A percentile compares a stretch with the other conserved stretches of the same genome.
Conservation (phyloP, 2,888 invertebrate species). For the Stegophylla sp. region DNA sequence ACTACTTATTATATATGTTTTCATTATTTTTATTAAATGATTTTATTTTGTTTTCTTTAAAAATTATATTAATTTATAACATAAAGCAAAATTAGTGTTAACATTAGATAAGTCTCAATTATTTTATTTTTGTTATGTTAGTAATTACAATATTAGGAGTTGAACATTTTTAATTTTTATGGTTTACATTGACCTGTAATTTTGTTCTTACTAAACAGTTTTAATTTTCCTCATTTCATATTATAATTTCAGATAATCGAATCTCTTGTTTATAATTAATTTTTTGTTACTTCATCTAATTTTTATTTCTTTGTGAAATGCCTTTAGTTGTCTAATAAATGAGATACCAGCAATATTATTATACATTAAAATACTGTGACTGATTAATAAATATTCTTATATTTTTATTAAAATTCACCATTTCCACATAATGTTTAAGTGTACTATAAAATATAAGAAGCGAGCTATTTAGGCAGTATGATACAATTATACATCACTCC, state of each 20-base stretch:
- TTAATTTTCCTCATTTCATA: slow-evolving; percentile 9
- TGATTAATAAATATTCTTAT: too few species aligned
- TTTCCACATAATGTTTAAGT: too few species aligned
- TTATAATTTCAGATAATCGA: slow-evolving; percentile 27
- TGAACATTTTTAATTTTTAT: background rate
- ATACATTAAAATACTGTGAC: background rate
- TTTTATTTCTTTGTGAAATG: slow-evolving; percentile 9
- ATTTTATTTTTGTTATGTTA: slow-evolving; percentile 26
- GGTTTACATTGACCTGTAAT: background rate
- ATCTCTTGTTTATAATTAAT: slow-evolving; percentile 45
- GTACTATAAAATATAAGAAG: too few species aligned
- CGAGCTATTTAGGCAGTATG: too few species aligned
- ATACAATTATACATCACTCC: too few species aligned
- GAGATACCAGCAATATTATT: background rate
- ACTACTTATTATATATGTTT: background rate
- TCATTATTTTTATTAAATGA: slow-evolving; percentile 9
- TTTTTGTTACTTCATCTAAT: slow-evolving; percentile 2
- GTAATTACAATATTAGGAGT: slow-evolving; percentile 20
- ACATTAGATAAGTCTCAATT: slow-evolving; percentile 21
- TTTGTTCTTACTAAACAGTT: slow-evolving; percentile 27
- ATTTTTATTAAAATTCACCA: too few species aligned
- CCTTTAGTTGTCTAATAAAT: slow-evolving; percentile 18
- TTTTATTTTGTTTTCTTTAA: slow-evolving; percentile 42
- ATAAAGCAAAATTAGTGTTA: slow-evolving; percentile 37
- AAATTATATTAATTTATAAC: slow-evolving; percentile 33